Evolutionary conservation across 2,797 vertebrate genomes (phyloP), one percentile per base, ranked within the genome.

Genomic region (Parambassis ranga): DNA sequence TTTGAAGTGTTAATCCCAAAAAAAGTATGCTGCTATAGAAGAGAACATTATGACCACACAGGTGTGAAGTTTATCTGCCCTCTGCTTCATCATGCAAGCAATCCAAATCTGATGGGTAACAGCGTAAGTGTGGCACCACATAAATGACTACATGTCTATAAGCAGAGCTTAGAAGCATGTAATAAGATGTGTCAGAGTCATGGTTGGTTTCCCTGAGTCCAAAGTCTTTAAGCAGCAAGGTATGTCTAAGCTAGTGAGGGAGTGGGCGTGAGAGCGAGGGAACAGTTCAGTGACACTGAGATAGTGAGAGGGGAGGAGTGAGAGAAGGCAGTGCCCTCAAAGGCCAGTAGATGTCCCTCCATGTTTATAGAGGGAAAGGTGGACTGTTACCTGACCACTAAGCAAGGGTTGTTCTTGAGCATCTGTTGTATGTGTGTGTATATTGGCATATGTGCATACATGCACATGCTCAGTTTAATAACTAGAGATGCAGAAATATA

Each of bases 311-410:
- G 31, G 16, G 23, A 55, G 24, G 14, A 59, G 36, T 7, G 22
- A 64, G 31, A 33, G 32, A 55, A 84, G 73, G 76, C 83, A 89
- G 80, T 92, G 85, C 89, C 68, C 73, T 65, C 15, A 32, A 36
- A 87, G 70, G 65, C 91, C 89, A 91, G 91, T 61, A 92, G 90
- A 87, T 90, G 91, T 89, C 89, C 78, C 86, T 87, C 87, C 77
- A 89, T 87, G 82, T 91, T 87, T 88, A 84, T 53, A 71, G 47
- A 85, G 84, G 68, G 39, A 58, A 60, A 75, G 57, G 67, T 82
- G 63, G 66, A 49, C 58, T 26, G 36, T 61, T 65, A 83, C 71
- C 77, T 84, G 81, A 79, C 51, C 53, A 14, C 46, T 50, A 14
- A 60, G 19, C 32, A 33, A 55, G 63, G 26, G 10, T 42, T 51